Evolutionary conservation across 92 coral and sea anemone genomes (phyloP).

Genomic region (Chrysogorgia sp.): DNA sequence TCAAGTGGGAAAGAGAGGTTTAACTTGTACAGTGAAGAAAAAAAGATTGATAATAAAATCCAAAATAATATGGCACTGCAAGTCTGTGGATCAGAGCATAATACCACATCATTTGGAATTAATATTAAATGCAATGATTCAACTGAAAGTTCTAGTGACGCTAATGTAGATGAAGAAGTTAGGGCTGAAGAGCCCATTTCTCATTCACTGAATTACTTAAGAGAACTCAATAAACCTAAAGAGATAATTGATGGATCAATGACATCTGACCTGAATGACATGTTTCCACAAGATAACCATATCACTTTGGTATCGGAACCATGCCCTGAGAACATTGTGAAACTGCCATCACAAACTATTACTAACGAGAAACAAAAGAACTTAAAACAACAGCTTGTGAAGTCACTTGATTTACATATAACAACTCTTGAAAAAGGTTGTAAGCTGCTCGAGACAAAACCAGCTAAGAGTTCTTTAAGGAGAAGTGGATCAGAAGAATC

Average conservation of each 20-base stretch:
- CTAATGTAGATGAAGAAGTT: background rate
- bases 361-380: background rate
- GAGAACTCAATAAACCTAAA: background rate
- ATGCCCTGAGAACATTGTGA: background rate
- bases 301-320: background rate
- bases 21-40: no score
- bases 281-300: constrained; percentile 9
- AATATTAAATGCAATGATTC: background rate
- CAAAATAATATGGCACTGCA: no score
- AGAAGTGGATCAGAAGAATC: constrained; percentile 12
- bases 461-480: constrained; percentile 29
- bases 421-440: constrained; percentile 23
- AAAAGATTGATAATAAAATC: no score
- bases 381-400: background rate
- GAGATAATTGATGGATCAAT: background rate
- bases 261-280: background rate
- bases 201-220: background rate
- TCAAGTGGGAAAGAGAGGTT: no score
- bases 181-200: background rate
- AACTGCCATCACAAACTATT: background rate
- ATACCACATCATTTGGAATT: no score
- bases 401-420: constrained; percentile 28
- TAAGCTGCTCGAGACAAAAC: constrained; percentile 23
- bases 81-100: no score
- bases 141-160: no score